Base-by-base conservation (phyloP, 2,888 invertebrate species). In the Phoronis australis region DNA sequence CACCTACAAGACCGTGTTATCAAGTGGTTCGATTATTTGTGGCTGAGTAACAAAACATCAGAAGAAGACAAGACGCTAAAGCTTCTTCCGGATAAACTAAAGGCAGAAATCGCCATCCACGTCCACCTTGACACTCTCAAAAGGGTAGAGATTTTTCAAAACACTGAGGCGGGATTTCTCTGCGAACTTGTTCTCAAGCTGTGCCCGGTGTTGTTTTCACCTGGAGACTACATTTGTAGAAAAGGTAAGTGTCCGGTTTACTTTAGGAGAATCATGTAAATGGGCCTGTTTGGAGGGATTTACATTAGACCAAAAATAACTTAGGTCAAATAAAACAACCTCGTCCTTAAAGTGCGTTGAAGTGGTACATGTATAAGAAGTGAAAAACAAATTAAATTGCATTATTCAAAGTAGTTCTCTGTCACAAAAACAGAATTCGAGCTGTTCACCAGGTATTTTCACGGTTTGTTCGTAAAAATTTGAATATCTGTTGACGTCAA, bases 21-120 rank as follows among this genome's bases (percentile, higher is more conserved):
- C 80, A 93, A 94, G 80, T 97, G 96, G 96, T 97, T 96, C 80
- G 96, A 97, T 82, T 96, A 97, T 79, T 83, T 96, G 71, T 97
- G 97, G 96, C 85, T 95, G 71, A 94, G 94, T 62, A 95, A 97
- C 82, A 96, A 96, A 81, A 94, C 94, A 76, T 93, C 94, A 23
- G 94, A 96, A 77, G 96, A 97, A 78, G 95, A 96, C 78, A 88
- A 87, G 78, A 71, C 74, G 2, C 59, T 76, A 5, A 62, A 62
- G 48, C 59, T 72, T 24, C 61, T 73, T 26, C 75, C 73, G 23
- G 95, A 96, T 81, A 95, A 96, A 80, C 84, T 96, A 69, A 96
- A 96, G 80, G 96, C 96, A 54, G 97, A 97, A 81, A 97, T 97
- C 73, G 96, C 96, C 72, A 96, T 97, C 80, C 96, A 97, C 81